Percentiles rank a stretch among this genome's conserved stretches.
Conservation (phyloP, 2,888 invertebrate genomes). For the Mesopsocus fuscifrons region DNA sequence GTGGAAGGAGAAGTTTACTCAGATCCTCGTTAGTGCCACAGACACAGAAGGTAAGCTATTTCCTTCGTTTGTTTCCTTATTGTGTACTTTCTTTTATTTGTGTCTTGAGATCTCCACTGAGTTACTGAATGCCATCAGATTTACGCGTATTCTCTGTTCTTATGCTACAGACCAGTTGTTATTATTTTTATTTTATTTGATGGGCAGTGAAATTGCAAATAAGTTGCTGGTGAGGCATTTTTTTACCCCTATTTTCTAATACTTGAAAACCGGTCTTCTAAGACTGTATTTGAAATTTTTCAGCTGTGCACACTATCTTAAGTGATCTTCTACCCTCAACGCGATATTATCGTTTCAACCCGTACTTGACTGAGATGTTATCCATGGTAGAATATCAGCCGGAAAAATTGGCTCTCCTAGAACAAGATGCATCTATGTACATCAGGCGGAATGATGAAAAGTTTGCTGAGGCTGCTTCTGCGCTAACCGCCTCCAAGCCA, state of each 20-base stretch:
- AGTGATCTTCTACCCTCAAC: slow-evolving; percentile 53
- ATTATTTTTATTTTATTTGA: too few relatives aligned
- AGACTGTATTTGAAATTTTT: slow-evolving; percentile 13
- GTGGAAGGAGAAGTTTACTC: slow-evolving; percentile 60
- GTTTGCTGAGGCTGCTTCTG: slow-evolving; percentile 38
- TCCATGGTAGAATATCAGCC: slow-evolving; percentile 63
- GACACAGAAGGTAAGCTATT: slow-evolving; percentile 54
- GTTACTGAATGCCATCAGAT: too few relatives aligned
- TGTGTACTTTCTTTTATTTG: not conserved
- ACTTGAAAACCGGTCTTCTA: too few relatives aligned
- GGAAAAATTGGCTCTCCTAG: slow-evolving; percentile 45
- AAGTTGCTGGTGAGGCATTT: too few relatives aligned
- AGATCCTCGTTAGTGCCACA: slow-evolving; percentile 67
- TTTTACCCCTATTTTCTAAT: too few relatives aligned
- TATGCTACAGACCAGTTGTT: too few relatives aligned
- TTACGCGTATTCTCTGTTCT: too few relatives aligned
- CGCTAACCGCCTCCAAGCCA: slow-evolving; percentile 25
- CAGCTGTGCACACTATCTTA: slow-evolving; percentile 58
- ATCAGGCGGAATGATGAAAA: slow-evolving; percentile 62
- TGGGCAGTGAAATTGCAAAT: too few relatives aligned
- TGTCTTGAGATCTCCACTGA: too few relatives aligned
- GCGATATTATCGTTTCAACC: slow-evolving; percentile 72
- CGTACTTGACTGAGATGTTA: slow-evolving; percentile 60
- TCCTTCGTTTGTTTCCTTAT: not conserved
- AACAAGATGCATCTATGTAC: slow-evolving; percentile 60